Evolutionary conservation across 2,113 vertebrate genomes (phyloP).

Genomic region (Oophaga pumilio): DNA sequence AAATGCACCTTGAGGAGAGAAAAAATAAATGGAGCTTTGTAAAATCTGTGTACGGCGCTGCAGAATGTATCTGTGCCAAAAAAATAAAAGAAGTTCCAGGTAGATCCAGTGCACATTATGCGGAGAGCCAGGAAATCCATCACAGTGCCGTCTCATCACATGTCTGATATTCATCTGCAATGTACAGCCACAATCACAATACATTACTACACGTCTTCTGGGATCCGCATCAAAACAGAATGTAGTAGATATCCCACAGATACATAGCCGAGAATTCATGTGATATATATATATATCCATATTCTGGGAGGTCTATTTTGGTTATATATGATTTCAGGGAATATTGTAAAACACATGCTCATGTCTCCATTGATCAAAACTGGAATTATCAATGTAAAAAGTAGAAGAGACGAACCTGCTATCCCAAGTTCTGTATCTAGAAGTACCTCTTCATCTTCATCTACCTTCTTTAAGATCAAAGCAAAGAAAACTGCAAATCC

Average conservation of each 20-base stretch:
- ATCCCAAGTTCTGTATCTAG: slow-evolving; percentile 69
- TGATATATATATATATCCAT: neutral
- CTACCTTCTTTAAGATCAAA: slow-evolving; percentile 74
- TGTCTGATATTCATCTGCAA: slow-evolving; percentile 11
- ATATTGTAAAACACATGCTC: no score
- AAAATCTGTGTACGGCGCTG: neutral
- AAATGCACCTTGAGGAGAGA: neutral
- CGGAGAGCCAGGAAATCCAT: neutral
- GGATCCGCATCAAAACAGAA: neutral
- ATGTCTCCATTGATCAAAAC: no score
- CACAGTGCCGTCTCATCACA: slow-evolving; percentile 38
- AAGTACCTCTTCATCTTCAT: slow-evolving; percentile 71
- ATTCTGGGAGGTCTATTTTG: neutral
- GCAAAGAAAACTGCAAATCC: slow-evolving; percentile 78
- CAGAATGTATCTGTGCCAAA: neutral
- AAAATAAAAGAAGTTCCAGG: neutral
- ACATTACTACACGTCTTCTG: neutral
- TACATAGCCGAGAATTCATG: neutral
- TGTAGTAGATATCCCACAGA: neutral
- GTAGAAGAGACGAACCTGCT: slow-evolving; percentile 62
- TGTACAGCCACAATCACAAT: neutral
- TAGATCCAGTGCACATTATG: no score
- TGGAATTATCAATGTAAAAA: neutral
- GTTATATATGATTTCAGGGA: neutral
- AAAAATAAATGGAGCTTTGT: neutral